Evolutionary conservation across 2,113 vertebrate species (phyloP), one percentile per base, ranked within the genome.

Genomic region (Prolemur simus): DNA sequence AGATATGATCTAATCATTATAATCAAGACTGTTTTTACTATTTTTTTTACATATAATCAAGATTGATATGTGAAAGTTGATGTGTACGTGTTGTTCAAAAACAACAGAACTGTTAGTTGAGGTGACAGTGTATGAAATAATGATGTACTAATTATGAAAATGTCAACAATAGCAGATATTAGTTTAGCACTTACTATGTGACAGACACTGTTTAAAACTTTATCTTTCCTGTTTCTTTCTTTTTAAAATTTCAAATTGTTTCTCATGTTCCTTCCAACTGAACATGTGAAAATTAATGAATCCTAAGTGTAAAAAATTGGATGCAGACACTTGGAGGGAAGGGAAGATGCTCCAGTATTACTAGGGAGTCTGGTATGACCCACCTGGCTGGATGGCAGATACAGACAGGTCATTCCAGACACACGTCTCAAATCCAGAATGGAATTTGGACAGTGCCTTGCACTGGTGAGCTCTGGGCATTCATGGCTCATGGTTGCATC

Each of bases 1-100:
- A 64, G 83, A 52, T 74, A 89, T 17, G 54, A 66, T 71, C 37
- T 96, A n/a, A 37, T 49, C 76, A 37, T 66, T 73, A 25, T 58
- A 58, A 81, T 90, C 45, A 88, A 84, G 77, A n/a, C 13, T 64
- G 15, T 54, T 93, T 89, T 95, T 89, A 63, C 68, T 88, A 42
- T 13, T n/a, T n/a, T 54, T 95, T 89, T 95, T 87, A 63, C 68
- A 86, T 49, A 68, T 32, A 90, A 82, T 71, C 42, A 73, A 86
- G 69, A 89, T 4, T 11, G 34, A 29, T 23, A 47, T 76, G 23
- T 54, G 63, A 29, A 68, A 42, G 52, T 81, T 11, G 13, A 39
- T 68, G 39, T 47, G 32, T 32, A 11, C 12, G 18, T n/a, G 4
- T 29, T 56, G 34, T 94, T 95, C 69, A 87, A 47, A 95, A 68